A percentile compares a stretch with the other conserved stretches of the same genome.
Evolutionary conservation across 2,888 invertebrate species (phyloP).

Genomic region (Clanis bilineata): DNA sequence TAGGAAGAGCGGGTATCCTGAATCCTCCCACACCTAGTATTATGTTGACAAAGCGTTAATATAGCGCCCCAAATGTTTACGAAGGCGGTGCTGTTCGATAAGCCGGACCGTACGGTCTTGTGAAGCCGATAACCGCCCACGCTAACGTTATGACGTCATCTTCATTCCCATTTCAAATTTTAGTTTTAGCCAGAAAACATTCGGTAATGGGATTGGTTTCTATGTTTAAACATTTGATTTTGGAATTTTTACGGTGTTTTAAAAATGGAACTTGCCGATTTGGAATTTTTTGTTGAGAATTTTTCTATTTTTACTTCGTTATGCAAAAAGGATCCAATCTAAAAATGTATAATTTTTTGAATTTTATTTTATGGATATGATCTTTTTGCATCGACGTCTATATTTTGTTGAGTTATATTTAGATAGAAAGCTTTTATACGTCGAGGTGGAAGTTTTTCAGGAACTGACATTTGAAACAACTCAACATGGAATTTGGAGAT

Average conservation of each 20-base stretch:
- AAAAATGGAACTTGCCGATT: background rate
- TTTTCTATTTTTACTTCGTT: background rate
- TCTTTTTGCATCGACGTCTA: too few species aligned
- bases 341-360: too few species aligned
- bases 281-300: background rate
- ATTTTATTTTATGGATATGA: too few species aligned
- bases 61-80: background rate
- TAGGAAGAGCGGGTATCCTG: background rate
- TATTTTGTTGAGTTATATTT: too few species aligned
- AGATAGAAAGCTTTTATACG: too few species aligned
- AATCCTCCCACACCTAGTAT: background rate
- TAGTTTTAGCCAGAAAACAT: background rate
- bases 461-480: too few species aligned
- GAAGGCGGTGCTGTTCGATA: background rate
- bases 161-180: background rate
- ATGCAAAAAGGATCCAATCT: too few species aligned
- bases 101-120: background rate
- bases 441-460: too few species aligned
- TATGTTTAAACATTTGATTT: background rate
- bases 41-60: background rate
- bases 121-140: background rate
- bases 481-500: too few species aligned
- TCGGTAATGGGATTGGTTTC: background rate
- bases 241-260: background rate
- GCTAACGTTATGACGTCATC: background rate